Conservation (phyloP, 2,888 invertebrate species). For the Syrista parreyssii region DNA sequence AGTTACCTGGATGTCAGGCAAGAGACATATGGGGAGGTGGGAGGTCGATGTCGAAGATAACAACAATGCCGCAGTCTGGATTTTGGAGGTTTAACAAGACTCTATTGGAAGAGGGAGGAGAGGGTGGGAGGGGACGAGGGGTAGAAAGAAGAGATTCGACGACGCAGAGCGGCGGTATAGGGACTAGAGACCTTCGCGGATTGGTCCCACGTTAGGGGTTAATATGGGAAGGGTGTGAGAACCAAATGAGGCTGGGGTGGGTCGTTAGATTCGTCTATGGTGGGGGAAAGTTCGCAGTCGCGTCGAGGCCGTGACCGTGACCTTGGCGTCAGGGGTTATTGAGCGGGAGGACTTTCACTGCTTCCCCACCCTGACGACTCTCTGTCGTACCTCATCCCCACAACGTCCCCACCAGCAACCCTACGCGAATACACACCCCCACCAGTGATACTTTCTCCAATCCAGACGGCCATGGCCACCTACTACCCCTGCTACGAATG, state of each 20-base stretch:
- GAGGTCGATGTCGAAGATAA: not conserved
- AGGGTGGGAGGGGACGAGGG: not conserved
- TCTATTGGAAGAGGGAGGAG: not conserved
- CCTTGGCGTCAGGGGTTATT: slow-evolving; percentile 60
- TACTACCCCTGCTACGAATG: slow-evolving; percentile 21
- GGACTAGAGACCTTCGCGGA: not conserved
- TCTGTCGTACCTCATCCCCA: slow-evolving; percentile 21
- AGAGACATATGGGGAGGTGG: not conserved
- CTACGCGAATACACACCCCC: slow-evolving; percentile 31
- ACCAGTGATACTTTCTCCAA: slow-evolving; percentile 34
- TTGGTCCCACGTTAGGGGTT: slow-evolving; percentile 16
- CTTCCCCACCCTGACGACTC: slow-evolving; percentile 25
- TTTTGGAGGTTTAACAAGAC: not conserved
- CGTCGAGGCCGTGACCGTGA: slow-evolving; percentile 58
- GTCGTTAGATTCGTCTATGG: not conserved
- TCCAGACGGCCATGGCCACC: slow-evolving; percentile 32
- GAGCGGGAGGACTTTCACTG: slow-evolving; percentile 62
- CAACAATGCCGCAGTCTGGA: not conserved
- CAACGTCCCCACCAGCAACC: slow-evolving; percentile 48
- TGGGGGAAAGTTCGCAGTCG: slow-evolving; percentile 15
- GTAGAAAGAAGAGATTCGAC: not conserved
- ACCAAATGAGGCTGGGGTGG: slow-evolving; percentile 18
- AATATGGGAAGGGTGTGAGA: slow-evolving; percentile 19
- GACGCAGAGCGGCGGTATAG: not conserved
- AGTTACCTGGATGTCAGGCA: not conserved